Base-by-base conservation (phyloP, 2,113 vertebrate species). In the Pyxicephalus adspersus region DNA sequence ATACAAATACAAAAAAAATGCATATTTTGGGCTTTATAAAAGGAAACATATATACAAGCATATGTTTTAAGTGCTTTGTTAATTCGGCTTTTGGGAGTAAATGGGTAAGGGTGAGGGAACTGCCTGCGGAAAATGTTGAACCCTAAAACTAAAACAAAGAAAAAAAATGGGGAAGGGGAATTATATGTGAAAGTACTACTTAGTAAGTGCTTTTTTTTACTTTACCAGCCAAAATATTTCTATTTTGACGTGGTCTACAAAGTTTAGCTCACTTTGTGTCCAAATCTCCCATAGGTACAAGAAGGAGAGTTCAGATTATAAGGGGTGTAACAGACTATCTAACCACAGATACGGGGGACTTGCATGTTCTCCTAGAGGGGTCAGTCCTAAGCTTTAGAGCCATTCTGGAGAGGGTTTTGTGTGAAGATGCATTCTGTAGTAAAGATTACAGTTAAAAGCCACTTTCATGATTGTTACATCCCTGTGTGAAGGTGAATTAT, bases 91-190 rank as follows among this genome's bases (percentile, higher is more conserved):
- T 57, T 23, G 26, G 58, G 45, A 13, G 13, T 15, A 1, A 38
- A 31, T 18, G 31, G 55, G 29, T 38, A 31, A 5, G 50, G 29
- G 29, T 50, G 34, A 18, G 38, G 45, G 23, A 81, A 34, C 68
- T 81, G 79, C 68, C 79, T 74, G 79, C 79, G 79, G 79, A 81
- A 81, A 72, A 63, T 64, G 38, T 51, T 5, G 34, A 80, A 80
- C 66, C 78, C 66, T 18, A 64, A 64, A 63, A 64, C 26, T 64
- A 15, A 28, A 4, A 26, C 28, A 54, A 73, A 19, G 9, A 3
- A 19, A 67, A 34, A 22, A 34, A 51, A 15, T 50, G n/a, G 31
- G 73, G 11, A 18, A 51, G 23, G 22, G 28, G 67, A 15, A 5
- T 3, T 13, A 23, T 13, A 38, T 8, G 29, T 22, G 25, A 7